phyloP scores from a whole-genome alignment of 2,888 invertebrate species.

The Polymixis flavicincta region DNA sequence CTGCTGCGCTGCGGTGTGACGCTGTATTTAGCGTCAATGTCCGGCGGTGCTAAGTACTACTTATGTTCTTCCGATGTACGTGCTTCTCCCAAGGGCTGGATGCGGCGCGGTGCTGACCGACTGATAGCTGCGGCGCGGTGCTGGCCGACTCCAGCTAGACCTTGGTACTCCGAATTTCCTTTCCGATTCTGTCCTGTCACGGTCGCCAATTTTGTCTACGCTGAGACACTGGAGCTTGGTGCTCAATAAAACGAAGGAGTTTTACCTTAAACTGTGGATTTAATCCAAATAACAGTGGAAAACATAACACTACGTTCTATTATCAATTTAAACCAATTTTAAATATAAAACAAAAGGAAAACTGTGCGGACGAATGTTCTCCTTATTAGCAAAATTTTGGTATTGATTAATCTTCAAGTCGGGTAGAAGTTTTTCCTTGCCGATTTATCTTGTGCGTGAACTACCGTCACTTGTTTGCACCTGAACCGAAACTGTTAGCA shows the following conservation, averaged over 20 bases:
- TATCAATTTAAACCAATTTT: too few species aligned
- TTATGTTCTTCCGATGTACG: not conserved
- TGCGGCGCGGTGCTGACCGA: not conserved
- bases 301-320: too few species aligned
- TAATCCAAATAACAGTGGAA: too few species aligned
- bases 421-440: not conserved
- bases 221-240: not conserved
- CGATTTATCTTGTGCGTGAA: not conserved
- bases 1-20: constrained; percentile 11
- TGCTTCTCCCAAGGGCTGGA: not conserved
- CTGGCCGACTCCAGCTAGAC: not conserved
- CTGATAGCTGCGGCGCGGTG: not conserved
- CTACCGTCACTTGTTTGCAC: not conserved
- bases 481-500: not conserved
- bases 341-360: too few species aligned
- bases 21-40: not conserved
- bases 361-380: too few species aligned
- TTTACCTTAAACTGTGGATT: not conserved
- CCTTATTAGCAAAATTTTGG: too few species aligned
- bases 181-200: not conserved
- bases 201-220: not conserved
- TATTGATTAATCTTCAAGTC: not conserved
- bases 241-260: not conserved
- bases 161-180: constrained; percentile 5
- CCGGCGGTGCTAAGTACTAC: constrained; percentile 4